Evolutionary conservation across 2,113 vertebrate genomes (phyloP).

Genomic region (Equus quagga): DNA sequence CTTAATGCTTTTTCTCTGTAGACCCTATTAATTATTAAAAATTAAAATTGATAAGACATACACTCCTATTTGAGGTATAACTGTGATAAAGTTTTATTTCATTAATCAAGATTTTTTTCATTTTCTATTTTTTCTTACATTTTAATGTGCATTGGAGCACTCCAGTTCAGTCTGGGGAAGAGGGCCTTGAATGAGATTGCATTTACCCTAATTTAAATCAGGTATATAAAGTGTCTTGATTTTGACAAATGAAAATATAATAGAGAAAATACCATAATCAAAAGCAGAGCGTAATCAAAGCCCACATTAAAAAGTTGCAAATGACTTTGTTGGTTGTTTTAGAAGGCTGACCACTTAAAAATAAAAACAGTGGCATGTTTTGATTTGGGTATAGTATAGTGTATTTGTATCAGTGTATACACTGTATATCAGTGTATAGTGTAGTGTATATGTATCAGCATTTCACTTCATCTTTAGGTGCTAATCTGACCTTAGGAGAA

Average conservation of each 20-base stretch:
- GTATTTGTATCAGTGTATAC: not conserved
- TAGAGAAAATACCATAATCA: not conserved
- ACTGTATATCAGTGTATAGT: too few relatives aligned
- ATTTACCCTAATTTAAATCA: not conserved
- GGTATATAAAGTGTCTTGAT: not conserved
- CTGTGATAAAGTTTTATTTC: conserved; percentile 14
- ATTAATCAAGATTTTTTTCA: not conserved
- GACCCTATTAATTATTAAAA: conserved; percentile 25
- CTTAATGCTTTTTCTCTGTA: not conserved
- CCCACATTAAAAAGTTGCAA: conserved; percentile 11
- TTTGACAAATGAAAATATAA: not conserved
- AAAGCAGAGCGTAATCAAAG: not conserved
- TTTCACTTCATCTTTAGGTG: not conserved
- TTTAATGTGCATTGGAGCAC: not conserved
- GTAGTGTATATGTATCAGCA: not conserved
- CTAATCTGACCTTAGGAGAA: not conserved
- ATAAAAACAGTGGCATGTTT: not conserved
- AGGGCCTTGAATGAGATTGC: not conserved
- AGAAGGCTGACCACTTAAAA: not conserved
- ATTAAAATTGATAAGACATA: not conserved
- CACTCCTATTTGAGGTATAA: not conserved
- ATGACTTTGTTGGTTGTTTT: not conserved
- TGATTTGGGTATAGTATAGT: not conserved
- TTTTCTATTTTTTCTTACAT: not conserved
- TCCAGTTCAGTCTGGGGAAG: not conserved